These are phyloP conservation scores for Chitala chitala DNA, from an alignment of 2,113 vertebrate species.

Conservation along the genomic window DNA sequence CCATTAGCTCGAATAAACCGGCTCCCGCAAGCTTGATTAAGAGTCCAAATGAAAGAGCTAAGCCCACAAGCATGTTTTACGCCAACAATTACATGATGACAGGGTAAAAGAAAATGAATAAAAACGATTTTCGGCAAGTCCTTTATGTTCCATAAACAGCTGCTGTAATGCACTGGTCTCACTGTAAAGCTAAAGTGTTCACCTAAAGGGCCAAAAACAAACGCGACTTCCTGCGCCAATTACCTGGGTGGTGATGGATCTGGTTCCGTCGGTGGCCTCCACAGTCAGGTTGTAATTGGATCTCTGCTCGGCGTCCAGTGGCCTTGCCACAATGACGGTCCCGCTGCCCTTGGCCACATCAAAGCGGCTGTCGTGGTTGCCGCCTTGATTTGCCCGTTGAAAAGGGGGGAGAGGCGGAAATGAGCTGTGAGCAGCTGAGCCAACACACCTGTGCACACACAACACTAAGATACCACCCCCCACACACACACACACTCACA, in stretches of 20 bases:
- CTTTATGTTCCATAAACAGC: too few relatives aligned
- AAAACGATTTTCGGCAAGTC: not conserved
- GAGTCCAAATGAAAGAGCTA: not conserved
- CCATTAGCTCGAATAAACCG: not conserved
- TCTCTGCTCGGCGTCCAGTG: conserved; percentile 89
- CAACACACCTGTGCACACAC: conserved; percentile 9
- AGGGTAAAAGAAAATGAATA: too few relatives aligned
- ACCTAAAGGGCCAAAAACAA: conserved; percentile 39
- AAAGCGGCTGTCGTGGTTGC: conserved; percentile 93
- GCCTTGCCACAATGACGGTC: conserved; percentile 84
- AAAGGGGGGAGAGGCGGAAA: conserved; percentile 51
- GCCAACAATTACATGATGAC: not conserved
- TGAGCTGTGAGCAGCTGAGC: not conserved
- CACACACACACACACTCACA: too few relatives aligned
- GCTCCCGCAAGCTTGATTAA: not conserved
- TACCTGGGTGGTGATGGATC: conserved; percentile 88
- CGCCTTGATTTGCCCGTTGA: conserved; percentile 70
- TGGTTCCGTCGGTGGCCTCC: conserved; percentile 90
- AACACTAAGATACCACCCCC: not conserved
- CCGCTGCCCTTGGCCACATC: conserved; percentile 94
- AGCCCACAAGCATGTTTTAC: not conserved
- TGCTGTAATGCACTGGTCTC: not conserved
- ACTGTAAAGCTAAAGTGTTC: not conserved
- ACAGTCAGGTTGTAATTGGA: conserved; percentile 96
- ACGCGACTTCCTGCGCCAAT: conserved; percentile 52